Percentiles rank a stretch among this genome's conserved stretches.
Evolutionary conservation across 2,797 vertebrate species (phyloP).

Genomic region (Notamacropus eugenii): DNA sequence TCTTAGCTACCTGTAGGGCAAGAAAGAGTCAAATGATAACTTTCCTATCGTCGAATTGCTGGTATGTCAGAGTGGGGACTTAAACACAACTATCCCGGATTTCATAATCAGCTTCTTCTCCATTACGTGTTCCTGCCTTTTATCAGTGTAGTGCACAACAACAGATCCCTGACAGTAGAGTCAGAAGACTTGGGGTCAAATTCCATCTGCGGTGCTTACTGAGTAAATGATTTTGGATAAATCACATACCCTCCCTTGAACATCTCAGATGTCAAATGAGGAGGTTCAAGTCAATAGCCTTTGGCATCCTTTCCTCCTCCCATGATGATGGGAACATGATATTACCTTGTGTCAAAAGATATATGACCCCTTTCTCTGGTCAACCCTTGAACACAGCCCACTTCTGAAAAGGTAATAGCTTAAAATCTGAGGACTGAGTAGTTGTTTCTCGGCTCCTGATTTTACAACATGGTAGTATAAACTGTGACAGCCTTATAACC

Average conservation of each 20-base stretch:
- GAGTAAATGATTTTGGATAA: background rate
- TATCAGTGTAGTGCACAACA: background rate
- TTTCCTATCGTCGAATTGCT: background rate
- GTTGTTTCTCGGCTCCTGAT: background rate
- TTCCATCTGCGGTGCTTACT: background rate
- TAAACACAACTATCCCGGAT: background rate
- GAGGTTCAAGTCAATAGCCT: background rate
- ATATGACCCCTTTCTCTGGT: background rate
- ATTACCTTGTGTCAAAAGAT: background rate
- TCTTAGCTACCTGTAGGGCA: background rate
- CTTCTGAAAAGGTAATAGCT: conserved; percentile 33
- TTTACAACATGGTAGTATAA: background rate
- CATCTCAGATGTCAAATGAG: background rate
- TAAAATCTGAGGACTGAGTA: conserved; percentile 34
- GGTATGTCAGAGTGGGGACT: background rate
- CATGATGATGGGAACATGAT: background rate
- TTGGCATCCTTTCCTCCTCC: background rate
- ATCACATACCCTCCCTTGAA: conserved; percentile 1
- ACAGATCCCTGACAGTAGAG: background rate
- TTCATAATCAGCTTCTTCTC: background rate
- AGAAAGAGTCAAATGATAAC: background rate
- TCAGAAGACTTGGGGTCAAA: background rate
- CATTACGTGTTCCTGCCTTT: background rate
- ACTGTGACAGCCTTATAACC: background rate
- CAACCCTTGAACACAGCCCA: conserved; percentile 12